Evolutionary conservation across 2,888 invertebrate species (phyloP), one percentile per base, ranked within the genome.

Genomic region (Trisateles emortualis): DNA sequence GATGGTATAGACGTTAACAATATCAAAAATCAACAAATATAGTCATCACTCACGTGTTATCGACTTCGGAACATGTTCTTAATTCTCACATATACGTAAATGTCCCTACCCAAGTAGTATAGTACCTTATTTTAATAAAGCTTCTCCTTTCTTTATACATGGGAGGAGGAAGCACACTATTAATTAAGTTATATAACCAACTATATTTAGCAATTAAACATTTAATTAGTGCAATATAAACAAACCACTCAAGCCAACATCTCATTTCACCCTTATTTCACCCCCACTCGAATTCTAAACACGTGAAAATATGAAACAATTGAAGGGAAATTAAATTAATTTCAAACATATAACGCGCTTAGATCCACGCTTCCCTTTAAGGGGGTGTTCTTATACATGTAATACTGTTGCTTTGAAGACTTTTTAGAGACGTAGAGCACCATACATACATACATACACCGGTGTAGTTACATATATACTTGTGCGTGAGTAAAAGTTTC

Each of bases 181-280:
- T 42, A 52, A 62, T 40, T 50, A 64, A 52, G 29, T 40, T 16
- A 52, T 35, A 13, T 39, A 33, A 19, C 13, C 29, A 53, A 57
- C 26, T 60, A 53, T 33, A 14, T 9, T 54, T 67, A 59, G 47
- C 50, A 64, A 68, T 64, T 65, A 59, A 60, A 57, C 49, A 69
- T 64, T 59, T 60, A 52, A 66, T 66, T 64, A 65, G 57, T 30
- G 10, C 24, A 26, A 26, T 9, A 39, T 50, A 54, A 64, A 68
- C 59, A 51, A 43, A n/a, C 16, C 46, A n/a, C 8, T 33, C 16
- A 4, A 9, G 16, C n/a, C 17, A 26, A 3, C 26, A 26, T n/a
- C 16, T n/a, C 19, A n/a, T 19, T n/a, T 17, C 19, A 36, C 10
- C n/a, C n/a, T 10, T 3, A 29, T 9, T n/a, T 8, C 17, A 6